Evolutionary conservation across 2,888 invertebrate species (phyloP), one percentile per base, ranked within the genome.

Genomic region (Eristalis pertinax): DNA sequence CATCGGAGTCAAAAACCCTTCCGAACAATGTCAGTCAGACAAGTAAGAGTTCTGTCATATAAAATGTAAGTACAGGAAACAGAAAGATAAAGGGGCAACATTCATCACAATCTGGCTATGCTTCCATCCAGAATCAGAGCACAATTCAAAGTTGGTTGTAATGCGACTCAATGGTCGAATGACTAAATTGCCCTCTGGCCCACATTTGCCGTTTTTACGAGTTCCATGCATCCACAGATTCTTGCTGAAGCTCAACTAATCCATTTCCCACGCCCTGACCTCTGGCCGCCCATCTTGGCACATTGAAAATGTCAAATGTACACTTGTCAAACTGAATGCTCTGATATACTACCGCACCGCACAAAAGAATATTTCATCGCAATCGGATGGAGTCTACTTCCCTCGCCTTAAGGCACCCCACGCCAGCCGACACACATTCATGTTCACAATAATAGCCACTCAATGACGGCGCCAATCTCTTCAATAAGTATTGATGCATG

Each of bases 401-500:
- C 50, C 7, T 7, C 8, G 7, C 50, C 8, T n/a, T 5, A n/a
- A n/a, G 5, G n/a, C 50, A 19, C n/a, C n/a, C n/a, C 19, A 19
- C 8, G 50, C 8, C 50, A 10, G 8, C 19, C 3, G 19, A 8
- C 32, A 13, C 60, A 13, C 60, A 22, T 7, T 62, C 43, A 15
- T 62, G 15, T 68, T 5, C 29, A 35, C 26, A 32, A 26, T n/a
- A 19, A 50, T 32, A 63, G 43, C 56, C 24, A 50, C 19, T 50
- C 50, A 50, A 50, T 19, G 29, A 32, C 56, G 19, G 32, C 15
- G 24, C 58, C 29, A 26, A 41, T 56, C 43, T 68, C n/a, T 68
- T 15, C 64, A 68, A 50, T 19, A 19, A 50, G 19, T 50, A 75
- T 24, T 86, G 79, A 80, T 76, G 80, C 84, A 79, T 69, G 68